Conservation (phyloP, 1,140 invertebrate genomes). For the Catajapyx aquilonaris region DNA sequence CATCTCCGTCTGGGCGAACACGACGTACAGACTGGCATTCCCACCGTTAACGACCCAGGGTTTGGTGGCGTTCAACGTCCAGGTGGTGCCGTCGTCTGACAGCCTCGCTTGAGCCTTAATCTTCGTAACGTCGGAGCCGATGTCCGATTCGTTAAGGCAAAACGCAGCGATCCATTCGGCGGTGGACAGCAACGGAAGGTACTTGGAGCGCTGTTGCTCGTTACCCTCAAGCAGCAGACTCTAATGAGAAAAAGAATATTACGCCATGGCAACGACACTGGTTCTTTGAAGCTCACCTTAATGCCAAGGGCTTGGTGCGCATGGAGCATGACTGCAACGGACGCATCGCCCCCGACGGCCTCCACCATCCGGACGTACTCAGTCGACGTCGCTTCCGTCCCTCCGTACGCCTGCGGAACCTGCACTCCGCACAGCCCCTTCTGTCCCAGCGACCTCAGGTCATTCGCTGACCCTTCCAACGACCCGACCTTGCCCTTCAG, state of each 20-base stretch:
- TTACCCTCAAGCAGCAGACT: conserved; percentile 37
- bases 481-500: too few relatives aligned
- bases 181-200: conserved; percentile 33
- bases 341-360: conserved; percentile 32
- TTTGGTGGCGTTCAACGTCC: conserved; percentile 41
- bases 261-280: too few relatives aligned
- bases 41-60: conserved; percentile 53
- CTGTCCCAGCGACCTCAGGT: too few relatives aligned
- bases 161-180: conserved; percentile 39
- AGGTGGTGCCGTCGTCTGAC: conserved; percentile 33
- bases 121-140: conserved; percentile 33
- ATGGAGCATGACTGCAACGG: conserved; percentile 28
- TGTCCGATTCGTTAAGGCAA: conserved; percentile 36
- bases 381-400: conserved; percentile 30
- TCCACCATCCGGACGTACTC: conserved; percentile 39
- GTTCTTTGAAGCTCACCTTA: conserved; percentile 17
- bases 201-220: conserved; percentile 30
- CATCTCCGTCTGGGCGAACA: conserved; percentile 34
- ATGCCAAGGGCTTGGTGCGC: conserved; percentile 25
- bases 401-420: conserved; percentile 26
- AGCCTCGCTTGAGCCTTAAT: conserved; percentile 24
- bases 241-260: conserved; percentile 25
- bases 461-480: too few relatives aligned
- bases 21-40: conserved; percentile 43
- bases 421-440: conserved; percentile 40